Evolutionary conservation across 2,888 invertebrate species (phyloP), one percentile per base, ranked within the genome.

Genomic region (Drosophila tanythrix): DNA sequence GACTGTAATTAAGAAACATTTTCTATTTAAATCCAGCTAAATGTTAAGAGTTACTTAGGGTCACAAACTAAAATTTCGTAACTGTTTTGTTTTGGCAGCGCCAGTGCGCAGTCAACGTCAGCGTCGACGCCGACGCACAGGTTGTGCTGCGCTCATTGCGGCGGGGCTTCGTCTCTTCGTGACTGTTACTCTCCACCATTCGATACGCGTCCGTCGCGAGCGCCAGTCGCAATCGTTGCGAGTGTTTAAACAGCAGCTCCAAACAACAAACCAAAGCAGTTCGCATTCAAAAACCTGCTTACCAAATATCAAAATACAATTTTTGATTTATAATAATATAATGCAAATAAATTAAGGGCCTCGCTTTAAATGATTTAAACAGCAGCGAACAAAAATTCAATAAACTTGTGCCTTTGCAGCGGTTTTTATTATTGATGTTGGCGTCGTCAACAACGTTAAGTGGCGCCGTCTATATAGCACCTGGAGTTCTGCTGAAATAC

Each of bases 191-290:
- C 64, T 68, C 48, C 68, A 68, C 56, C 90, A 89, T 90, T 89
- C 87, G 90, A 75, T 75, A 77, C 81, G 89, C 83, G 90, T 84
- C 74, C 79, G 90, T 82, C 77, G 89, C 71, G 77, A 82, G 79
- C 81, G 81, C 64, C 70, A 83, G 82, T 79, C 82, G 79, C 79
- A 74, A 33, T 38, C 77, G 74, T 88, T 74, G 88, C 80, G 77
- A 72, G 81, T 74, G 70, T 68, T 27, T 8, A 61, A 69, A 66
- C 21, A 21, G 18, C 58, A 57, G 36, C 52, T 50, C n/a, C 46
- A 64, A 31, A 52, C 48, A 53, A 65, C 46, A 64, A 56, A 59
- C 27, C 43, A 69, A 53, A 67, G 21, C 38, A 50, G 50, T 18
- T 52, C 52, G 48, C 40, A 40, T 18, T 27, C 13, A n/a, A 43